These are phyloP conservation scores for Crax fasciolata DNA, from an alignment of 2,797 vertebrate genomes.

Conservation along the genomic window DNA sequence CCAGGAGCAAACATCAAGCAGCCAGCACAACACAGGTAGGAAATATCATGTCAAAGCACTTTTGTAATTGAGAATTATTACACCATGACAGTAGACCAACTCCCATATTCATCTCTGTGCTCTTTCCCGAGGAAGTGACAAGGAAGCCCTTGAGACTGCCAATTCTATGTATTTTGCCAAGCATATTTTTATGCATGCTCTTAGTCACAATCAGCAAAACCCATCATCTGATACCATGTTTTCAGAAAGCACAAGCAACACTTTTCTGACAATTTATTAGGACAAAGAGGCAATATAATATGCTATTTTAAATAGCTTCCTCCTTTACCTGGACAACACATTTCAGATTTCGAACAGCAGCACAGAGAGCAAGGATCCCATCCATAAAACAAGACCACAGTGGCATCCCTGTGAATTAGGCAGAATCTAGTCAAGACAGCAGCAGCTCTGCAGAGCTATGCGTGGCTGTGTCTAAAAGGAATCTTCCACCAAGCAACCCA, in stretches of 20 bases:
- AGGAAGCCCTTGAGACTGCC: conserved; percentile 37
- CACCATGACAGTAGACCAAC: conserved; percentile 41
- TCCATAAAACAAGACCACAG: neutral
- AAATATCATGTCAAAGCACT: conserved; percentile 42
- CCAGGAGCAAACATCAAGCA: conserved; percentile 21
- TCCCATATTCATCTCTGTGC: conserved; percentile 54
- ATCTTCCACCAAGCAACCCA: neutral
- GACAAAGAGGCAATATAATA: conserved; percentile 50
- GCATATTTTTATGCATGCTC: conserved; percentile 28
- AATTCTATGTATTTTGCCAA: conserved; percentile 13
- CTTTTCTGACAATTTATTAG: conserved; percentile 68
- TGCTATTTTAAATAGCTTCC: conserved; percentile 51
- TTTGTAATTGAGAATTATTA: conserved; percentile 64
- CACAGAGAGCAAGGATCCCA: conserved; percentile 36
- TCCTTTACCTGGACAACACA: conserved; percentile 46
- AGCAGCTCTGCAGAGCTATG: neutral
- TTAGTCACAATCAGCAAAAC: conserved; percentile 41
- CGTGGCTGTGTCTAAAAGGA: neutral
- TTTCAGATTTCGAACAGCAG: conserved; percentile 43
- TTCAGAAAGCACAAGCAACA: conserved; percentile 58
- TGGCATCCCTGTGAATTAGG: neutral
- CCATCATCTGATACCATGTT: neutral
- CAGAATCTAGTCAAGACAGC: conserved; percentile 11
- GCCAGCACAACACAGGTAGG: neutral
- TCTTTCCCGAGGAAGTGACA: conserved; percentile 31